Evolutionary conservation across 2,113 vertebrate species (phyloP).

Genomic region (Sialia sialis): DNA sequence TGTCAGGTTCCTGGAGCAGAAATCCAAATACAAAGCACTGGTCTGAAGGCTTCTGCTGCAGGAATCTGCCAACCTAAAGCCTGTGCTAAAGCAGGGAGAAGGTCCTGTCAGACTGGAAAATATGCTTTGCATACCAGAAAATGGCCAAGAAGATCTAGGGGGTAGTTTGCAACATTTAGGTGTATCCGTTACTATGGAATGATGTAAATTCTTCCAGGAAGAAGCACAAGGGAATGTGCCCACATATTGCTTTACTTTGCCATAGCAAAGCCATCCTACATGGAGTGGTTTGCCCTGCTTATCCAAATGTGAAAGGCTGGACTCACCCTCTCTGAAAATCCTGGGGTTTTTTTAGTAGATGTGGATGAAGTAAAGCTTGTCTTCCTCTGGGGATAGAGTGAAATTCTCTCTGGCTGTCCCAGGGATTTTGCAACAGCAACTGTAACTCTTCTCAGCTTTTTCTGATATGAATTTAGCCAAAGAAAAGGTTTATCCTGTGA

Average conservation of each 20-base stretch:
- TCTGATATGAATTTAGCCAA: not conserved
- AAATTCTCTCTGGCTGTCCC: not conserved
- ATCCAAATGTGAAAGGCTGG: not conserved
- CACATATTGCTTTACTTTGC: not conserved
- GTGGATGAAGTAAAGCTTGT: not conserved
- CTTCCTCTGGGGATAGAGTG: not conserved
- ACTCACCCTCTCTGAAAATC: not conserved
- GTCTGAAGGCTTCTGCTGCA: not conserved
- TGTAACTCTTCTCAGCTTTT: not conserved
- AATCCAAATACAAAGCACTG: not conserved
- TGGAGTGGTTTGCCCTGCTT: not conserved
- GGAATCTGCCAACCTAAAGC: not conserved
- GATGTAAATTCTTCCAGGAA: slow-evolving; percentile 25
- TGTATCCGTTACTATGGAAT: not conserved
- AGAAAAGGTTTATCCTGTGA: not conserved
- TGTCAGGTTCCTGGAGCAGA: not conserved
- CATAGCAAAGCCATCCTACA: not conserved
- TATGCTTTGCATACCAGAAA: not conserved
- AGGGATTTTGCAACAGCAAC: not conserved
- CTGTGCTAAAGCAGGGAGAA: not conserved
- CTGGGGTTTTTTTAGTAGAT: not conserved
- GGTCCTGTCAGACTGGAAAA: not conserved
- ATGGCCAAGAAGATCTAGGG: not conserved
- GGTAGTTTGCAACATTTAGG: not conserved
- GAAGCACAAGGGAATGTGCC: not conserved